A percentile compares a stretch with the other conserved stretches of the same genome.
These are phyloP conservation scores for Cercopithecus mona DNA, from an alignment of 2,113 vertebrate species.

Conservation along the genomic window DNA sequence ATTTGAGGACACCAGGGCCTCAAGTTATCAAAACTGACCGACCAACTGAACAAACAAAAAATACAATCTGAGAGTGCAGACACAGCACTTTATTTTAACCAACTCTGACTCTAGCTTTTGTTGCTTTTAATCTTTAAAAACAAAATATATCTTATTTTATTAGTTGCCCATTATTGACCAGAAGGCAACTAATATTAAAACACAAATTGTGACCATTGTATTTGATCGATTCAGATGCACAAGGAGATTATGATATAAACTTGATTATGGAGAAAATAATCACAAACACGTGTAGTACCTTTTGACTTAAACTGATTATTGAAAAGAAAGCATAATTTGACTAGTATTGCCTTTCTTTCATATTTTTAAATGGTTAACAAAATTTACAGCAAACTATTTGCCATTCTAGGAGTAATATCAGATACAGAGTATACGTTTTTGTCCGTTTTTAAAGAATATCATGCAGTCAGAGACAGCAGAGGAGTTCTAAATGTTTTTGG, in stretches of 20 bases:
- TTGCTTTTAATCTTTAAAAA: not conserved
- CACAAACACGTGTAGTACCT: not conserved
- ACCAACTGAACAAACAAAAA: not conserved
- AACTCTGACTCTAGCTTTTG: not conserved
- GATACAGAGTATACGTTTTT: not conserved
- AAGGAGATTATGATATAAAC: not conserved
- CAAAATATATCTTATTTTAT: not conserved
- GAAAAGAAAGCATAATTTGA: not conserved
- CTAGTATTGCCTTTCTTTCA: not conserved
- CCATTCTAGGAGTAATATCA: not conserved
- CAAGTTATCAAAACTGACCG: not conserved
- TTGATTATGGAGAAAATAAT: not conserved
- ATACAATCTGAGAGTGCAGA: too few relatives aligned
- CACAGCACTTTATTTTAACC: not conserved
- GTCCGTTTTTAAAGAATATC: conserved; percentile 24
- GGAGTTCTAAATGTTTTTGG: conserved; percentile 27
- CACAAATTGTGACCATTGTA: not conserved
- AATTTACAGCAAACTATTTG: not conserved
- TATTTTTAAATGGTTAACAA: not conserved
- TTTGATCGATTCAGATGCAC: not conserved
- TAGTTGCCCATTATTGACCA: not conserved
- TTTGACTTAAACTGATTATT: not conserved
- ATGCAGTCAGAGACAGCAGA: not conserved
- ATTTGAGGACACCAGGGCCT: not conserved
- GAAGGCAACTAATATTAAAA: not conserved